phyloP scores from a whole-genome alignment of 1,140 invertebrate genomes.

The Odontomachus brunneus region DNA sequence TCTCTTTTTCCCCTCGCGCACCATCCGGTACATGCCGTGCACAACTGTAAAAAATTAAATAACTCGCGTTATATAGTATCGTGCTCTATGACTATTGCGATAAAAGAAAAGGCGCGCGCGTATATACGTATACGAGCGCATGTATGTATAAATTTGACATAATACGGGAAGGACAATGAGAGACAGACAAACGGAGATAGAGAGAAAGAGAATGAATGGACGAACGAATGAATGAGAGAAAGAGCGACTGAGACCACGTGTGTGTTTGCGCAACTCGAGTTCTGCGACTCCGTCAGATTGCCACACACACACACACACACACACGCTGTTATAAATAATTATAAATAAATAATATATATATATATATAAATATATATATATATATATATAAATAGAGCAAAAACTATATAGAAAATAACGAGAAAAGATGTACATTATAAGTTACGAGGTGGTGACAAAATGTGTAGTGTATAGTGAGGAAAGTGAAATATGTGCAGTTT shows the following conservation, averaged over 20 bases:
- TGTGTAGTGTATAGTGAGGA: constrained; percentile 56
- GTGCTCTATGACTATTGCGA: constrained; percentile 53
- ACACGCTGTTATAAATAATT: constrained; percentile 52
- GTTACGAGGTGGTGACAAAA: constrained; percentile 34
- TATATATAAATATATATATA: constrained; percentile 19
- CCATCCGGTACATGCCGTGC: constrained; percentile 24
- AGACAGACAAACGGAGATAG: constrained; percentile 37
- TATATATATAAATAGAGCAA: constrained; percentile 49
- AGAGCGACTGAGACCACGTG: constrained; percentile 12
- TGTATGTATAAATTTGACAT: constrained; percentile 60
- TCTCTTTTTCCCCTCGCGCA: constrained; percentile 60
- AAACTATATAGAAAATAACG: constrained; percentile 58
- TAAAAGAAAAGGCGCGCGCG: constrained; percentile 50
- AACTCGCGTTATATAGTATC: constrained; percentile 52
- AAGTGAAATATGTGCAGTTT: constrained; percentile 63
- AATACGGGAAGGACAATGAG: constrained; percentile 31
- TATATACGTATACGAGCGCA: constrained; percentile 48
- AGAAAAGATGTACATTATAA: constrained; percentile 59
- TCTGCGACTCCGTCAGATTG: constrained; percentile 49
- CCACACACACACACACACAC: not conserved
- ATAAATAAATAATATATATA: constrained; percentile 55
- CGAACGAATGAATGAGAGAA: constrained; percentile 18
- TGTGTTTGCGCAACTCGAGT: constrained; percentile 40
- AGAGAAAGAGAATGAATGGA: constrained; percentile 45
- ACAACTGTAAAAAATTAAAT: constrained; percentile 68